A percentile compares a stretch with the other conserved stretches of the same genome.
These are phyloP conservation scores for Eubasilissa splendida DNA, from an alignment of 2,888 invertebrate genomes.

Conservation along the genomic window DNA sequence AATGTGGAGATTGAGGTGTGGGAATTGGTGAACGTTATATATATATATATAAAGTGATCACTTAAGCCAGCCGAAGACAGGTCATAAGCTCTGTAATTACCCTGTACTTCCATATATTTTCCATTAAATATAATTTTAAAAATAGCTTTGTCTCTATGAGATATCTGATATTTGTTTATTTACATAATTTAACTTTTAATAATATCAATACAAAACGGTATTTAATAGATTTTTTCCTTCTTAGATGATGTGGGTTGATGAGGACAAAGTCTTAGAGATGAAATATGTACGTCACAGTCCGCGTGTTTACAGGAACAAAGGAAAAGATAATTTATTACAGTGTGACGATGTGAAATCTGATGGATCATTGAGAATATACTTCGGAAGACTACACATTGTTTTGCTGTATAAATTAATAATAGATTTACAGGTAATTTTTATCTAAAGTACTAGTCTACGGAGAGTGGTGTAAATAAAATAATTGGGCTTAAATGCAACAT, in stretches of 20 bases:
- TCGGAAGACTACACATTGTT: constrained; percentile 82
- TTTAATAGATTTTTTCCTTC: constrained; percentile 53
- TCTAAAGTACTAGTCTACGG: neutral
- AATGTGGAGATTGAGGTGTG: no score
- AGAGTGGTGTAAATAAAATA: neutral
- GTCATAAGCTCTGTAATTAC: no score
- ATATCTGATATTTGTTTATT: neutral
- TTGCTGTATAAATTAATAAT: constrained; percentile 77
- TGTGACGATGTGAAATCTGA: constrained; percentile 75
- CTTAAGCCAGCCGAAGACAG: no score
- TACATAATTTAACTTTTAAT: neutral
- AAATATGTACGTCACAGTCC: constrained; percentile 83
- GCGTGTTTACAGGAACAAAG: constrained; percentile 66
- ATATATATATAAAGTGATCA: no score
- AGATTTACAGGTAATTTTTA: constrained; percentile 74
- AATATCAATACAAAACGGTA: neutral
- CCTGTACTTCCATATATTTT: no score
- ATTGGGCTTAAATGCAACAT: neutral
- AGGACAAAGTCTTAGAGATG: constrained; percentile 85
- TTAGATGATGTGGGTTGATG: constrained; percentile 83
- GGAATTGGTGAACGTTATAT: no score
- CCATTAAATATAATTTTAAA: no score
- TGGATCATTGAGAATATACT: constrained; percentile 79
- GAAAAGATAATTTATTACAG: constrained; percentile 68
- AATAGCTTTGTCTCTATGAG: no score